phyloP scores from a whole-genome alignment of 2,888 invertebrate species.

The Drosophila suboccidentalis region DNA sequence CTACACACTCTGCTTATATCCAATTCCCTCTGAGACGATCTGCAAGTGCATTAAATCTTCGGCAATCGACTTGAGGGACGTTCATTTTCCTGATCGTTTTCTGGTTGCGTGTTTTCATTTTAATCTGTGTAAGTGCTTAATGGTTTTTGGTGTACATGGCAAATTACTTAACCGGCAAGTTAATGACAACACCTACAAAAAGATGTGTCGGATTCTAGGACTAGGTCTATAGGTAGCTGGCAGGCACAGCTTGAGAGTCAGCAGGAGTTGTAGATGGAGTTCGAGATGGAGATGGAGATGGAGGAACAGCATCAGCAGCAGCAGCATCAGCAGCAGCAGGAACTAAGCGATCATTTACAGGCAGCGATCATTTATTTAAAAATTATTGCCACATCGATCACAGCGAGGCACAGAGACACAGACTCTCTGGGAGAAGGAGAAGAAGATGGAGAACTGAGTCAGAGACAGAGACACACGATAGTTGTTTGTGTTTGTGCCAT shows the following conservation, averaged over 20 bases:
- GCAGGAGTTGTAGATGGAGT: slow-evolving; percentile 28
- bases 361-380: slow-evolving; percentile 79
- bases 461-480: slow-evolving; percentile 20
- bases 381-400: slow-evolving; percentile 82
- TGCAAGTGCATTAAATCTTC: slow-evolving; percentile 3
- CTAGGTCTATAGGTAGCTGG: slow-evolving; percentile 18
- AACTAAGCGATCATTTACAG: slow-evolving; percentile 77
- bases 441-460: slow-evolving; percentile 27
- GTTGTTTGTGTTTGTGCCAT: slow-evolving; percentile 44
- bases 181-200: slow-evolving; percentile 78
- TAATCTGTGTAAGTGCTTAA: slow-evolving; percentile 49
- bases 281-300: not conserved
- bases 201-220: slow-evolving; percentile 12
- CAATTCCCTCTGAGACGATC: not conserved
- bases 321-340: slow-evolving; percentile 30
- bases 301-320: not conserved
- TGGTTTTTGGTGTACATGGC: slow-evolving; percentile 71
- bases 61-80: not conserved
- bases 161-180: slow-evolving; percentile 75
- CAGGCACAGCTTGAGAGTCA: slow-evolving; percentile 49
- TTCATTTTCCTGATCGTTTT: not conserved
- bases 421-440: not conserved
- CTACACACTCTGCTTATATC: not conserved
- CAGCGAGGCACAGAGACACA: slow-evolving; percentile 42
- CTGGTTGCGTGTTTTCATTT: slow-evolving; percentile 8